Conservation (phyloP, 2,113 vertebrate genomes). For the Podocnemis expansa region DNA sequence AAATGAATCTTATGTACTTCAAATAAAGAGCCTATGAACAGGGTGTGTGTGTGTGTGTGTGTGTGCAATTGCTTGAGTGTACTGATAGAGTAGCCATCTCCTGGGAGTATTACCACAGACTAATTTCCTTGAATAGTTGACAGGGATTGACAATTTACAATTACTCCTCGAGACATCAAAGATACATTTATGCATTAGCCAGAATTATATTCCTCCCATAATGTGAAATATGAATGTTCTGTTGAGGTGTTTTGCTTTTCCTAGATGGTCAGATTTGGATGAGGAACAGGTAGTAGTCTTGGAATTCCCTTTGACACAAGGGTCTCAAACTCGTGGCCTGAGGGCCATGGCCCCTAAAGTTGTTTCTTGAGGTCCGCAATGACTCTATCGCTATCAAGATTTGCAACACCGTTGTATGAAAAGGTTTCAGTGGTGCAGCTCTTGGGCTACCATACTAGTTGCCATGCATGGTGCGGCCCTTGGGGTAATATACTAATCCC, state of each 20-base stretch:
- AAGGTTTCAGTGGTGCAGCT: too few species aligned
- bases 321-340: too few species aligned
- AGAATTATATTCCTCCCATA: conserved; percentile 42
- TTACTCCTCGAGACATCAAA: conserved; percentile 54
- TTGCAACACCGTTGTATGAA: too few species aligned
- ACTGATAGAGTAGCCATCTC: neutral
- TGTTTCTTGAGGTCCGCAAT: too few species aligned
- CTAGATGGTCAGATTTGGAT: conserved; percentile 59
- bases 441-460: too few species aligned
- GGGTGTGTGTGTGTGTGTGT: neutral
- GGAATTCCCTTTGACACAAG: too few species aligned
- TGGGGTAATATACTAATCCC: too few species aligned
- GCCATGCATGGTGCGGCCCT: too few species aligned
- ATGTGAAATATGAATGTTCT: neutral
- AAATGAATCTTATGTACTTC: conserved; percentile 19
- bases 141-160: conserved; percentile 49
- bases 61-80: neutral
- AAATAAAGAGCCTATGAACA: conserved; percentile 37
- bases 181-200: conserved; percentile 17
- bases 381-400: too few species aligned
- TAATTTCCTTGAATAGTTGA: conserved; percentile 44
- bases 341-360: too few species aligned
- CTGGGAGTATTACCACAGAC: conserved; percentile 6
- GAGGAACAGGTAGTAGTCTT: conserved; percentile 10
- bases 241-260: neutral